These are phyloP conservation scores for Coronaproctus castanopsis DNA, from an alignment of 2,888 invertebrate genomes.

Conservation along the genomic window DNA sequence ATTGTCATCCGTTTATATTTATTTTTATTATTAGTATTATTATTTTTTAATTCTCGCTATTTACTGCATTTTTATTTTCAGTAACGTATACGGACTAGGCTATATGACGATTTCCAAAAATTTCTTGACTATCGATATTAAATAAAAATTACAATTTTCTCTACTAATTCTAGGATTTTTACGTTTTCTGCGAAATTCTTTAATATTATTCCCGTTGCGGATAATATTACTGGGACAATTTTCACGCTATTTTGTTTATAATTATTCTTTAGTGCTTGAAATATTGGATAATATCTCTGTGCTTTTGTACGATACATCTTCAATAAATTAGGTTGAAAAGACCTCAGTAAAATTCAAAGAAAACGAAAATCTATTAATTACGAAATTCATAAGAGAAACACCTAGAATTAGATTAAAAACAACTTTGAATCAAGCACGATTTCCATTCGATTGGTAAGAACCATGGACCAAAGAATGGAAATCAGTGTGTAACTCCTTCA, in stretches of 20 bases:
- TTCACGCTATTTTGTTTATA: background rate
- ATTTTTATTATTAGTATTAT: constrained; percentile 5
- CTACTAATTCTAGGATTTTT: background rate
- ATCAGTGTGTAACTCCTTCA: no score
- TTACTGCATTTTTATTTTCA: background rate
- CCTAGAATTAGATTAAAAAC: no score
- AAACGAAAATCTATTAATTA: no score
- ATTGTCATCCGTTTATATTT: constrained; percentile 1
- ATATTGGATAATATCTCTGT: background rate
- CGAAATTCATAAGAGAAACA: no score
- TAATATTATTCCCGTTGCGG: background rate
- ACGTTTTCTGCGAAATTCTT: background rate
- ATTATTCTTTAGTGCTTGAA: background rate
- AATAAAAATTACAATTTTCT: background rate
- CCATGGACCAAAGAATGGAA: no score
- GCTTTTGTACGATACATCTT: background rate
- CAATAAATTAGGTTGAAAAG: background rate
- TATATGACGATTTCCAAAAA: background rate
- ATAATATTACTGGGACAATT: background rate
- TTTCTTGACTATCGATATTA: background rate
- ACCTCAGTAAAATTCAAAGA: no score
- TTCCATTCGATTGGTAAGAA: no score
- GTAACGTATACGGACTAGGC: background rate
- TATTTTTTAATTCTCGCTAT: constrained; percentile 1
- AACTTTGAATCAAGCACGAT: no score